phyloP scores from a whole-genome alignment of 2,888 invertebrate genomes.

The Salticus scenicus region DNA sequence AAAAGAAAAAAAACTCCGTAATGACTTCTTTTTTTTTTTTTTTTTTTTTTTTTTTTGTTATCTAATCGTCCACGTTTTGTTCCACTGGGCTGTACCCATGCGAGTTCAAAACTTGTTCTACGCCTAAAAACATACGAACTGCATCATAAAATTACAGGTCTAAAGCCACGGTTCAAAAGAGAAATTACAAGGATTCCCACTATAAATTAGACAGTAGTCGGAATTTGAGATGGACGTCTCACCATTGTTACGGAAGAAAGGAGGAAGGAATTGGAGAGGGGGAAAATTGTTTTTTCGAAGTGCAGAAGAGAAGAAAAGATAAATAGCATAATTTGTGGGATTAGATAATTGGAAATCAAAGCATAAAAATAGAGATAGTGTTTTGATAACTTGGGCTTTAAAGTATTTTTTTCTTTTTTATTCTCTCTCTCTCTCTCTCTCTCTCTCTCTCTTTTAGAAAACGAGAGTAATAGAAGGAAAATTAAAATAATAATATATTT shows the following conservation, averaged over 20 bases:
- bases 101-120: background rate
- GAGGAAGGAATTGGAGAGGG: background rate
- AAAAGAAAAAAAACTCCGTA: no score
- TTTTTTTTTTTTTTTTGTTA: no score
- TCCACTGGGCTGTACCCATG: background rate
- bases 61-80: background rate
- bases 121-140: background rate
- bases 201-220: conserved; percentile 8
- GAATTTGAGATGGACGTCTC: background rate
- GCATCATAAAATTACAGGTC: conserved; percentile 11
- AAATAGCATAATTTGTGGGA: conserved; percentile 13
- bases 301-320: background rate
- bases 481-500: no score
- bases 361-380: background rate
- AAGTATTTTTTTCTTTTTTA: no score
- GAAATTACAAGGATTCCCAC: background rate
- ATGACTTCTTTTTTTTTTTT: no score
- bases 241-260: background rate
- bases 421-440: no score
- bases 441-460: no score
- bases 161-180: background rate
- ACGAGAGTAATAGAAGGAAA: no score
- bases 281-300: conserved; percentile 9
- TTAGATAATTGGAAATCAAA: conserved; percentile 9
- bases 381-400: no score